Conservation (phyloP, 64 coral and sea anemone species). For the Montipora foliosa region DNA sequence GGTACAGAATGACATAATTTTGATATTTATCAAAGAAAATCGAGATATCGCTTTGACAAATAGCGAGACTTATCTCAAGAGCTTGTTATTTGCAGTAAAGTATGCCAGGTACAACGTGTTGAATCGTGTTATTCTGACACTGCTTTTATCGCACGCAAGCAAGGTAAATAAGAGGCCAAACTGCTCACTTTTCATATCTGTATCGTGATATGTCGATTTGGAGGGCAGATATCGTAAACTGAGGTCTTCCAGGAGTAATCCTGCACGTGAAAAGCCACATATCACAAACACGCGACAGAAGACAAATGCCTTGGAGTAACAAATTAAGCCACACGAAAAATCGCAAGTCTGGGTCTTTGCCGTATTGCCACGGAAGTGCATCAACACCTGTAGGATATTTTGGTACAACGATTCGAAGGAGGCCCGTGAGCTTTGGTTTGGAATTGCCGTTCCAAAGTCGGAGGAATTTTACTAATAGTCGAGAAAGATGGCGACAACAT, state of each 20-base stretch:
- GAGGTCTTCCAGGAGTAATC: not conserved
- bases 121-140: slow-evolving; percentile 26
- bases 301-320: slow-evolving; percentile 24
- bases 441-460: slow-evolving; percentile 43
- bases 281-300: slow-evolving; percentile 2
- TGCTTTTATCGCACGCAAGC: slow-evolving; percentile 25
- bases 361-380: slow-evolving; percentile 15
- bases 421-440: not conserved
- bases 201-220: slow-evolving; percentile 5
- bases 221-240: not conserved
- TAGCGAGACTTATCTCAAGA: slow-evolving; percentile 52
- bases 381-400: slow-evolving; percentile 35
- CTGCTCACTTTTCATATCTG: not conserved
- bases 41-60: slow-evolving; percentile 49
- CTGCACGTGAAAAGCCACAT: not conserved
- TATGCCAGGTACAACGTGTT: slow-evolving; percentile 28
- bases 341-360: not conserved
- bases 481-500: slow-evolving; percentile 93
- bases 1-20: slow-evolving; percentile 39
- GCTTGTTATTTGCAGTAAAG: slow-evolving; percentile 54
- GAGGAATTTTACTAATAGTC: slow-evolving; percentile 85
- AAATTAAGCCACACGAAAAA: not conserved
- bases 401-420: slow-evolving; percentile 19
- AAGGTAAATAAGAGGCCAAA: not conserved
- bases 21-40: slow-evolving; percentile 59